phyloP scores from a whole-genome alignment of 1,140 invertebrate genomes.

The Drosophila kurseongensis region DNA sequence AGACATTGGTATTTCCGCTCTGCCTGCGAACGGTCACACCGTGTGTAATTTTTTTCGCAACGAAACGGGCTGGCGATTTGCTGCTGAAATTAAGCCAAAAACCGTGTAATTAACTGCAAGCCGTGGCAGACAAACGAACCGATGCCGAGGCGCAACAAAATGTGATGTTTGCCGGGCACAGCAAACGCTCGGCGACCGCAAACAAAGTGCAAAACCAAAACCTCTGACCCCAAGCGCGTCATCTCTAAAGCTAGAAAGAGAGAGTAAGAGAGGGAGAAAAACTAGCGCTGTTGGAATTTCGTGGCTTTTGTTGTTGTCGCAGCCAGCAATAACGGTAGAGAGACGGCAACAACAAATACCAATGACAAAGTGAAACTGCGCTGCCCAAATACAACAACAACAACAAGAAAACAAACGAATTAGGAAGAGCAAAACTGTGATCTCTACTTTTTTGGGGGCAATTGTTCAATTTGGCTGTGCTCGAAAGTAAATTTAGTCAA shows the following conservation, averaged over 20 bases:
- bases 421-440: constrained; percentile 70
- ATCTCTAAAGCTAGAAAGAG: constrained; percentile 43
- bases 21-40: constrained; percentile 14
- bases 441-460: constrained; percentile 56
- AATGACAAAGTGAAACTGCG: constrained; percentile 79
- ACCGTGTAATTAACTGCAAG: constrained; percentile 40
- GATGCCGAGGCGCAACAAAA: constrained; percentile 52
- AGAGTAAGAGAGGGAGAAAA: constrained; percentile 32
- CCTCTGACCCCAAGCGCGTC: constrained; percentile 58
- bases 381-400: constrained; percentile 54
- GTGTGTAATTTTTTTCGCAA: constrained; percentile 68
- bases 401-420: constrained; percentile 51
- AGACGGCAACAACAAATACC: constrained; percentile 56
- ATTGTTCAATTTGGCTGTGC: constrained; percentile 81
- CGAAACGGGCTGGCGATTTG: constrained; percentile 62
- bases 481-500: constrained; percentile 70
- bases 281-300: constrained; percentile 67
- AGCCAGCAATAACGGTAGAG: constrained; percentile 68
- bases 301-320: constrained; percentile 47
- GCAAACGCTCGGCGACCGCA: constrained; percentile 56
- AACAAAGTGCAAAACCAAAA: constrained; percentile 58
- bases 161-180: constrained; percentile 59
- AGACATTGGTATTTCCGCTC: not conserved
- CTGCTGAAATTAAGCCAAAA: constrained; percentile 61
- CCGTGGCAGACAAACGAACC: constrained; percentile 23